Conservation (phyloP, 2,113 vertebrate genomes). For the Cynopterus brachyotis region DNA sequence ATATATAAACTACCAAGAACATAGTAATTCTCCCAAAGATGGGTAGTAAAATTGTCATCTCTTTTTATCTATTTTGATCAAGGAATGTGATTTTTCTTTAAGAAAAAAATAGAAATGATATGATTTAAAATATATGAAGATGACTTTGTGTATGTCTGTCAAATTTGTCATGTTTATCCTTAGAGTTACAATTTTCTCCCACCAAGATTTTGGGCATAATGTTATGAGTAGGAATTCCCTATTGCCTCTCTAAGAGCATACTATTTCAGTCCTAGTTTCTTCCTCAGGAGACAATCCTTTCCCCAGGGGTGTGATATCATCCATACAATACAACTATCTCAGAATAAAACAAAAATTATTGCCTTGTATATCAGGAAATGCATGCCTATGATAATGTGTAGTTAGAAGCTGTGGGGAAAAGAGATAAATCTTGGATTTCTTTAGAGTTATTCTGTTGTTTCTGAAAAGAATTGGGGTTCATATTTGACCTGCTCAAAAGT, state of each 20-base stretch:
- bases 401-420: not conserved
- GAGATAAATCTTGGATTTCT: not conserved
- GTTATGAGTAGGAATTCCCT: not conserved
- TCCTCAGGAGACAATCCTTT: not conserved
- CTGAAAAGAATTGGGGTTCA: not conserved
- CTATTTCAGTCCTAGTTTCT: not conserved
- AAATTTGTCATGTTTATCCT: not conserved
- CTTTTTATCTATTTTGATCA: not conserved
- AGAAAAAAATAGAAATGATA: not conserved
- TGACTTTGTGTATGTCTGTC: not conserved
- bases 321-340: not conserved
- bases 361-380: not conserved
- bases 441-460: not conserved
- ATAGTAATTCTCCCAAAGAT: not conserved
- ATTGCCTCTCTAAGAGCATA: not conserved
- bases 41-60: not conserved
- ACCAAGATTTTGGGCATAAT: not conserved
- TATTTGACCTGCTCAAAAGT: not conserved
- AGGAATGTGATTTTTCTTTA: not conserved
- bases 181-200: not conserved
- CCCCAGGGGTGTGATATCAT: not conserved
- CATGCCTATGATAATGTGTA: not conserved
- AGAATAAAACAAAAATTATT: not conserved
- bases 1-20: not conserved
- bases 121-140: not conserved